Conservation (phyloP, 2,797 vertebrate species). For the Sebastes cheni region DNA sequence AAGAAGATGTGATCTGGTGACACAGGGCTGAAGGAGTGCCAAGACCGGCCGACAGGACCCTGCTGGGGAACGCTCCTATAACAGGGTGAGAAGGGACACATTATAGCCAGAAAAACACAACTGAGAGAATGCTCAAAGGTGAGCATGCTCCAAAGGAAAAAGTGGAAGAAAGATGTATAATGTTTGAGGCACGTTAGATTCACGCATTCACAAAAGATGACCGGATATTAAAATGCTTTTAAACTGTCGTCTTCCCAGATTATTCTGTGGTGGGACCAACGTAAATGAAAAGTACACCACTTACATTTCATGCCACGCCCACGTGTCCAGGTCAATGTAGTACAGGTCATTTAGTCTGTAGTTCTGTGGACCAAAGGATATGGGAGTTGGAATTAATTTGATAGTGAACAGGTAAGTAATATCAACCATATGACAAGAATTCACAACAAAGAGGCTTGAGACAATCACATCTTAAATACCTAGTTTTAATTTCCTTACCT, state of each 20-base stretch:
- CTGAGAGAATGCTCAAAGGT: background rate
- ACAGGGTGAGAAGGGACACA: background rate
- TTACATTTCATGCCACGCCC: slow-evolving; percentile 97
- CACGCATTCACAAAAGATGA: background rate
- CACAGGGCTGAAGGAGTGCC: slow-evolving; percentile 93
- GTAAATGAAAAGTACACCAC: slow-evolving; percentile 30
- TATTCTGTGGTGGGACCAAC: background rate
- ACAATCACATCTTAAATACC: too few species aligned
- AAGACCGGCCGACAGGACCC: slow-evolving; percentile 91
- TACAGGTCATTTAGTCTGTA: slow-evolving; percentile 94
- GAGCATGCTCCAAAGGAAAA: background rate
- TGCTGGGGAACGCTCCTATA: slow-evolving; percentile 82
- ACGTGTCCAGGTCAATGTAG: slow-evolving; percentile 92
- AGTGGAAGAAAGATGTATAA: background rate
- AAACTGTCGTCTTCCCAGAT: background rate
- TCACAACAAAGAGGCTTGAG: background rate
- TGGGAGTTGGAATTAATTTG: too few species aligned
- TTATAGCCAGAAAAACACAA: background rate
- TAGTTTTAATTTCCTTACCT: slow-evolving; percentile 74
- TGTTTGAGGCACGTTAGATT: too few species aligned
- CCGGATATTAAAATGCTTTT: background rate
- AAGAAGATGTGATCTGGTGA: slow-evolving; percentile 94
- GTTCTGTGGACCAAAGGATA: slow-evolving; percentile 78
- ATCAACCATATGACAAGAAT: background rate
- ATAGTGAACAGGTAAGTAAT: background rate